Evolutionary conservation across 2,113 vertebrate genomes (phyloP), one percentile per base, ranked within the genome.

Genomic region (Otocyon megalotis): DNA sequence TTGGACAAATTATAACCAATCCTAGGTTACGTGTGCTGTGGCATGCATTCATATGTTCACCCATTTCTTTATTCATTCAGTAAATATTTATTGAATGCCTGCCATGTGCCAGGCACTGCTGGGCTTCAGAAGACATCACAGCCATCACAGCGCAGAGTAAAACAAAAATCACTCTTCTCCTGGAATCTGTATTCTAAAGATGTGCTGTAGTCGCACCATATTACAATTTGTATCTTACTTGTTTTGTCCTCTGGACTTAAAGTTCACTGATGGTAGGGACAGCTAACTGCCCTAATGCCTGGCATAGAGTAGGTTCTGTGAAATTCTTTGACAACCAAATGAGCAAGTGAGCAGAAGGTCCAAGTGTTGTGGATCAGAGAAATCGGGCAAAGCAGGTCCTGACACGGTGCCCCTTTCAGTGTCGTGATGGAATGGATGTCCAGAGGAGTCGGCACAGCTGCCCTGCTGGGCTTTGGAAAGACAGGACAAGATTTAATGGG

Each of bases 161-260:
- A 79, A 43, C 43, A 7, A 81, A 72, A 65, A 16, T 35, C 35
- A 11, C 1, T 67, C 1, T 83, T 58, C 17, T 53, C 11, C 43
- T 50, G 8, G 65, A 79, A 76, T 58, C 80, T 79, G 30, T 43
- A 10, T 94, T 83, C 28, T 35, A 16, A 83, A 85, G 35, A 48
- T 35, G 48, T 65, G 16, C 10, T 50, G 8, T 81, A 65, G 26
- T 69, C 58, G 8, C 43, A 43, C 43, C 43, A 43, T 37, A 28
- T 60, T n/a, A 1, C 62, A n/a, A 72, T 37, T 83, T 97, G 97
- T 81, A 60, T 76, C 24, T 86, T 79, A 1, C 67, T 88, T 65
- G 53, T 91, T 30, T 95, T 89, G 37, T 8, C 20, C 28, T 50
- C 65, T 80, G 81, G 87, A 90, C n/a, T 79, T 96, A 32, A 84